Conservation (phyloP, 2,888 invertebrate genomes). For the Drosophila incognita region DNA sequence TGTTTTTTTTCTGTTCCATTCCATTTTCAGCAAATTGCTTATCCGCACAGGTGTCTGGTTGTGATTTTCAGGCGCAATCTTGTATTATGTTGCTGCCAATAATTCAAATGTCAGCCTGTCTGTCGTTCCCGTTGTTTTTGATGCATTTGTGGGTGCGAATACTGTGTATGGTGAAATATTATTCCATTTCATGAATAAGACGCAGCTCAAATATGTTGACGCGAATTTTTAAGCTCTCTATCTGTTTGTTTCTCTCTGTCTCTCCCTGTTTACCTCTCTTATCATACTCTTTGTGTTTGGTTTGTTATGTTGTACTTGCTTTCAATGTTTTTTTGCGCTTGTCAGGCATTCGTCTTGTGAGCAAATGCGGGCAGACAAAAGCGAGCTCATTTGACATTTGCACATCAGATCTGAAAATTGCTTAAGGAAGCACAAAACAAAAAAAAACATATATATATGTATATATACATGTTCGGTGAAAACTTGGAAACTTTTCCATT, state of each 20-base stretch:
- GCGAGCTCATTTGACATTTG: constrained; percentile 40
- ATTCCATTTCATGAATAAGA: constrained; percentile 27
- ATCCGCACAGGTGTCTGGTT: constrained; percentile 57
- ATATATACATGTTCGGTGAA: not conserved
- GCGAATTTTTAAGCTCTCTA: constrained; percentile 26
- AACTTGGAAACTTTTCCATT: constrained; percentile 2
- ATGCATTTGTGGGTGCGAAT: constrained; percentile 8
- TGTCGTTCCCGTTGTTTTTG: constrained; percentile 2
- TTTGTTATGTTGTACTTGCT: constrained; percentile 10
- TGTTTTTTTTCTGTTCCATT: constrained; percentile 14
- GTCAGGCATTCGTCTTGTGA: constrained; percentile 63
- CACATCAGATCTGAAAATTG: constrained; percentile 37
- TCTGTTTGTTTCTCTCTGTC: not conserved
- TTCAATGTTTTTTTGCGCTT: constrained; percentile 42
- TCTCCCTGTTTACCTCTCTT: not conserved
- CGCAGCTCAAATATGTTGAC: constrained; percentile 13
- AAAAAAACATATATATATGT: not conserved
- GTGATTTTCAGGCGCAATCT: constrained; percentile 26
- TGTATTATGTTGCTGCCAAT: constrained; percentile 52
- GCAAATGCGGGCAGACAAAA: constrained; percentile 31
- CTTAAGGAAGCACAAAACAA: constrained; percentile 17
- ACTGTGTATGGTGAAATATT: constrained; percentile 18
- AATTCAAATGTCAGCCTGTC: constrained; percentile 58
- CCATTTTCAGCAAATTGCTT: constrained; percentile 44
- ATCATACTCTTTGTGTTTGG: not conserved